A percentile compares a stretch with the other conserved stretches of the same genome.
Evolutionary conservation across 1,140 invertebrate species (phyloP).

Genomic region (Acyrthosiphon pisum): DNA sequence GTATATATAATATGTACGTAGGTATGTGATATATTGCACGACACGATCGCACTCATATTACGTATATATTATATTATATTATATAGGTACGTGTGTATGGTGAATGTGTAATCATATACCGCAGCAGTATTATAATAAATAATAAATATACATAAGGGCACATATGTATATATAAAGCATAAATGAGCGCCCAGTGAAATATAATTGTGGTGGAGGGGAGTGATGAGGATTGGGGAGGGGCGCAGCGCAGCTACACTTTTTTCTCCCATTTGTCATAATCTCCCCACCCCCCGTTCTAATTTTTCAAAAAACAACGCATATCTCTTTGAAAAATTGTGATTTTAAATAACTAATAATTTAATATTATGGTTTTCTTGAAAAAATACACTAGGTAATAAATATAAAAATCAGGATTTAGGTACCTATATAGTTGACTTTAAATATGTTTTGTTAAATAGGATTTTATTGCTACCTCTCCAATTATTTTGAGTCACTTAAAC

Average conservation of each 20-base stretch:
- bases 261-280: neutral
- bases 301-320: neutral
- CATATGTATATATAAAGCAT: neutral
- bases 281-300: neutral
- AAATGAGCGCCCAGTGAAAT: neutral
- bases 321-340: neutral
- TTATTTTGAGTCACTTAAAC: too few relatives aligned
- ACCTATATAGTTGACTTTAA: too few relatives aligned
- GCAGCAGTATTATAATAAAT: neutral
- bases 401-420: too few relatives aligned
- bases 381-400: neutral
- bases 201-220: neutral
- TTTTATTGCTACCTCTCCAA: too few relatives aligned
- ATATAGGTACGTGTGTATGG: neutral
- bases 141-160: neutral
- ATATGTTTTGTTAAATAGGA: too few relatives aligned
- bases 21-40: neutral
- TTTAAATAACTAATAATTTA: neutral
- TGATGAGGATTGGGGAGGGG: too few relatives aligned
- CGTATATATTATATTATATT: neutral
- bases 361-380: neutral
- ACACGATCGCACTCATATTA: neutral
- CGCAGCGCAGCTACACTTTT: neutral
- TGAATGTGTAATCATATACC: constrained; percentile 11
- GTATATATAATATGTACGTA: neutral